Evolutionary conservation across 2,888 invertebrate species (phyloP), one percentile per base, ranked within the genome.

Genomic region (Luffia ferchaultella): DNA sequence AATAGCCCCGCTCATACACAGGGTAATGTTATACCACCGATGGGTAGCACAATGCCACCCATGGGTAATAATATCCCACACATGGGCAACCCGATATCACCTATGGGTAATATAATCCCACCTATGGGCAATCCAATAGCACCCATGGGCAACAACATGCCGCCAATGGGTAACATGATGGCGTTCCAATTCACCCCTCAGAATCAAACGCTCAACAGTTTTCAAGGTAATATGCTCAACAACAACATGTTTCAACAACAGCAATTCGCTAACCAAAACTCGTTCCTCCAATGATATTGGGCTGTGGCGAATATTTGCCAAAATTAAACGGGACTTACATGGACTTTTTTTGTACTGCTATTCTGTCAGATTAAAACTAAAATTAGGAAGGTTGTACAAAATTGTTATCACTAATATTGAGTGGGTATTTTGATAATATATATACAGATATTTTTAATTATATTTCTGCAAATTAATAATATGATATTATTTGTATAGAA

Each of bases 1-100:
- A 88, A 87, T 53, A 91, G 90, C 60, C 93, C 90, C 0, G 73
- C 76, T 0, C 65, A 76, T 54, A 61, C 57, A 20, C 59, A 52
- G 15, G 52, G 18, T 18, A 12, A 30, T 12, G 30, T 30, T 30
- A 3, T 30, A 20, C 64, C 42, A 19, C 53, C 20, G 50, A 51
- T 54, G 46, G 60, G 30, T 12, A 30, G 30, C 12, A 12, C 30
- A 3, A 30, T 30, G 30, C 30, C 30, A 12, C 30, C 30, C 16
- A 19, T 42, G n/a, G 46, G 50, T 2, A 46, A 48, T 16, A 43
- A 7, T 12, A 3, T 30, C 5, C 30, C 50, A 57, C 45, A 19
- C 44, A 42, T 49, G n/a, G 46, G 50, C 3, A 46, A 48, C 19
- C 45, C 12, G 5, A 3, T 30, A 12, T 12, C 50, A 57, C 45